These are phyloP conservation scores for Eurosta solidaginis DNA, from an alignment of 1,140 invertebrate genomes.

Conservation along the genomic window DNA sequence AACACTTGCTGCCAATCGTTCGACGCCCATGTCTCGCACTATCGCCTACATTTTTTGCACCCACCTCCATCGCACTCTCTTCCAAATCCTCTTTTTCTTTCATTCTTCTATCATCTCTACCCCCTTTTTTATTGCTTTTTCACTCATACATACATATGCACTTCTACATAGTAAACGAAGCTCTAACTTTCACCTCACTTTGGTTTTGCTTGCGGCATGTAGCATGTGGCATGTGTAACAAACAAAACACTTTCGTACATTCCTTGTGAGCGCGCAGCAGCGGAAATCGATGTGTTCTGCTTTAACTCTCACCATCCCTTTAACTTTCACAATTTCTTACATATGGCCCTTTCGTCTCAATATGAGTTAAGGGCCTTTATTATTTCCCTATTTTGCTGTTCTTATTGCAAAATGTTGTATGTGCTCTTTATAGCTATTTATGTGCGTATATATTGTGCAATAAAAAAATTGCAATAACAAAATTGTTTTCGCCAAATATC, in stretches of 20 bases:
- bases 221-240: not conserved
- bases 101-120: no score
- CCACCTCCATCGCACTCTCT: not conserved
- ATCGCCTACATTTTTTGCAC: not conserved
- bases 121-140: no score
- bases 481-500: constrained; percentile 23
- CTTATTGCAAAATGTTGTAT: constrained; percentile 8
- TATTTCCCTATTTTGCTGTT: not conserved
- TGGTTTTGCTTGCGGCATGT: constrained; percentile 12
- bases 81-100: not conserved
- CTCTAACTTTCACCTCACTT: constrained; percentile 8
- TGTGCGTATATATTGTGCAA: not conserved
- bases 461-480: not conserved
- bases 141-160: no score
- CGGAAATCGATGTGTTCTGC: not conserved
- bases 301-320: not conserved
- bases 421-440: not conserved
- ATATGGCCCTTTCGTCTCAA: no score
- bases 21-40: not conserved
- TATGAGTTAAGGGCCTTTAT: not conserved
- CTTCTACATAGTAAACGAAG: no score
- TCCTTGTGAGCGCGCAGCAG: no score
- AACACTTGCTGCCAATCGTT: constrained; percentile 39
- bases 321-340: not conserved
- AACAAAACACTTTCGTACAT: constrained; percentile 19